Percentiles rank a stretch among this genome's conserved stretches.
Evolutionary conservation across 1,140 invertebrate genomes (phyloP).

Genomic region (Magallana angulata): DNA sequence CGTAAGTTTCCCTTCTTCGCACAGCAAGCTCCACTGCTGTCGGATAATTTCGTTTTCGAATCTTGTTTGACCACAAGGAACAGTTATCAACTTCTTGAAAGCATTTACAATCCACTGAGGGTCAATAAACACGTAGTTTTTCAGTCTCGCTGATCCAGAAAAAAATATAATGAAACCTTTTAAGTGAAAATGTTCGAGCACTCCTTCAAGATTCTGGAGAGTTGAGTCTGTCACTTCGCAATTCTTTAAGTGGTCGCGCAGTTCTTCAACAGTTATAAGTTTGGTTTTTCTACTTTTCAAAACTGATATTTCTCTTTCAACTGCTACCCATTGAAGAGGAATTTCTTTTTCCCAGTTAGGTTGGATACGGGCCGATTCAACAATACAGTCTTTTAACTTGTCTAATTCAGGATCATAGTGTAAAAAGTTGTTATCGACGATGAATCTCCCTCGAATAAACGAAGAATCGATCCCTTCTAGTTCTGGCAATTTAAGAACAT

Average conservation of each 20-base stretch:
- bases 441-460: slow-evolving; percentile 33
- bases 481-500: slow-evolving; percentile 24
- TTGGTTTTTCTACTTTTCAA: slow-evolving; percentile 1
- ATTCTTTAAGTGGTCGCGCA: background rate
- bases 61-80: background rate
- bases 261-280: background rate
- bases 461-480: background rate
- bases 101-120: slow-evolving; percentile 34
- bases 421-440: background rate
- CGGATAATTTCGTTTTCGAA: slow-evolving; percentile 4
- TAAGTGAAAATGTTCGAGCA: slow-evolving; percentile 24
- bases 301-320: slow-evolving; percentile 4
- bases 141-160: background rate
- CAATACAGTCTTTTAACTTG: background rate
- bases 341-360: slow-evolving; percentile 32
- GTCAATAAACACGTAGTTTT: background rate
- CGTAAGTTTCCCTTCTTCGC: background rate
- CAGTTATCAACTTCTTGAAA: slow-evolving; percentile 2
- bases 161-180: slow-evolving; percentile 25
- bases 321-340: slow-evolving; percentile 23
- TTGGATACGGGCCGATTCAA: background rate
- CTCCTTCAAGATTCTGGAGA: background rate
- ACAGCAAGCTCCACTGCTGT: background rate
- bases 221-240: background rate
- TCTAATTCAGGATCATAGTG: slow-evolving; percentile 37